Base-by-base conservation (phyloP, 2,113 vertebrate genomes). In the Chunga burmeisteri region DNA sequence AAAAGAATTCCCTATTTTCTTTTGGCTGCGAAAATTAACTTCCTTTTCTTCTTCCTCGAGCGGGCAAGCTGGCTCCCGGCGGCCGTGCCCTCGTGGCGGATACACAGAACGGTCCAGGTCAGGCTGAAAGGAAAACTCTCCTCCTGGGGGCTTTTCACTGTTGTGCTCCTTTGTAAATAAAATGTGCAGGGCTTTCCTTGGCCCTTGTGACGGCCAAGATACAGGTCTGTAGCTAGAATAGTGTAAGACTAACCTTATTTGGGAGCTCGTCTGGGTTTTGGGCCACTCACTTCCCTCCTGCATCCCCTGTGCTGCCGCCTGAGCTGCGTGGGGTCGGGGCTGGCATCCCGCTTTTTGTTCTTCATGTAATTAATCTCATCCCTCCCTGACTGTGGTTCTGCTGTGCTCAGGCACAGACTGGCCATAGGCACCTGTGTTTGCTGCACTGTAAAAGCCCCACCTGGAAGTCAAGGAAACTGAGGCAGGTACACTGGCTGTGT, bases 101-200 rank as follows among this genome's bases (percentile, higher is more conserved):
- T 93, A 72, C 66, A 56, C 87, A 75, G 92, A 87, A 95, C 10
- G 1, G 85, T 87, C 90, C 85, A 94, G 93, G 94, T 97, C 94
- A 96, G 78, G 73, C 96, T 96, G 96, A 96, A 96, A 97, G 93
- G 65, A 96, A 83, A 97, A 91, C 84, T 75, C 74, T 93, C 65
- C 81, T 73, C 65, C 93, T 93, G 87, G 74, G 81, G 90, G 49
- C 96, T 96, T 97, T 97, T 95, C 87, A 94, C 92, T 96, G 63
- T 87, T 96, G 78, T 92, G 90, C 38, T 95, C 71, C 81, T 93
- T 94, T 96, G 62, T 95, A 93, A 96, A 96, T 81, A 82, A 90
- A 97, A 94, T 85, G 78, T 82, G 81, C 90, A 92, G 74, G 87
- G 49, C 94, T 96, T 95, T 95, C 88, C 73, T 88, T 96, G 84